A percentile compares a stretch with the other conserved stretches of the same genome.
Evolutionary conservation across 2,888 invertebrate species (phyloP).

Genomic region (Ornithoptera priamus): DNA sequence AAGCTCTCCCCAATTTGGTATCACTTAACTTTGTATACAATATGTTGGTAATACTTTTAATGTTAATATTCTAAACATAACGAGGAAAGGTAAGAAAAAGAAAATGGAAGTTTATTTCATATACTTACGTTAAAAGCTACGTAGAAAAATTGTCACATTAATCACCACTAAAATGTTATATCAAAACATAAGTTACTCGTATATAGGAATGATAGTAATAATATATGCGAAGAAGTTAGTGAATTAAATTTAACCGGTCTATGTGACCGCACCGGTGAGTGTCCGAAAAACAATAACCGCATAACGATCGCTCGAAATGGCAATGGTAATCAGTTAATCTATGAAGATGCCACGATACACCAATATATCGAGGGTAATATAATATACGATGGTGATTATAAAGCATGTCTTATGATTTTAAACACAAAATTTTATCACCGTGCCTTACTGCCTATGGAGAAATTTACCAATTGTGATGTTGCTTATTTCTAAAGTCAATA

Average conservation of each 20-base stretch:
- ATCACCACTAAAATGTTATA: not conserved
- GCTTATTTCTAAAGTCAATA: too few species aligned
- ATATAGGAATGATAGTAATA: too few species aligned
- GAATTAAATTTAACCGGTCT: constrained; percentile 17
- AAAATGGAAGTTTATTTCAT: not conserved
- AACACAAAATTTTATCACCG: not conserved
- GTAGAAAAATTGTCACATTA: not conserved
- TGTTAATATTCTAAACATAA: not conserved
- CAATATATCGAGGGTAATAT: not conserved
- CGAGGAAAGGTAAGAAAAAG: not conserved
- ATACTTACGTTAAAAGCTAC: not conserved
- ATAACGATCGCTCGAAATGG: constrained; percentile 31
- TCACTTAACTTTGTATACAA: not conserved
- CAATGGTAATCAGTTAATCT: constrained; percentile 30
- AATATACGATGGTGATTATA: not conserved
- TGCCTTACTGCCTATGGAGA: too few species aligned
- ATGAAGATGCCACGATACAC: constrained; percentile 22
- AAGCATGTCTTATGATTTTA: not conserved
- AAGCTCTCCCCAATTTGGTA: not conserved
- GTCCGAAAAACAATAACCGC: constrained; percentile 36
- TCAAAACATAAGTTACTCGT: not conserved
- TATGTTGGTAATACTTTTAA: not conserved
- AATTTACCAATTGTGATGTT: too few species aligned
- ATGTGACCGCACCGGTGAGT: constrained; percentile 31
- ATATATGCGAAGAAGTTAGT: not conserved